phyloP scores from a whole-genome alignment of 1,140 invertebrate genomes.

The Liolophura sinensis region DNA sequence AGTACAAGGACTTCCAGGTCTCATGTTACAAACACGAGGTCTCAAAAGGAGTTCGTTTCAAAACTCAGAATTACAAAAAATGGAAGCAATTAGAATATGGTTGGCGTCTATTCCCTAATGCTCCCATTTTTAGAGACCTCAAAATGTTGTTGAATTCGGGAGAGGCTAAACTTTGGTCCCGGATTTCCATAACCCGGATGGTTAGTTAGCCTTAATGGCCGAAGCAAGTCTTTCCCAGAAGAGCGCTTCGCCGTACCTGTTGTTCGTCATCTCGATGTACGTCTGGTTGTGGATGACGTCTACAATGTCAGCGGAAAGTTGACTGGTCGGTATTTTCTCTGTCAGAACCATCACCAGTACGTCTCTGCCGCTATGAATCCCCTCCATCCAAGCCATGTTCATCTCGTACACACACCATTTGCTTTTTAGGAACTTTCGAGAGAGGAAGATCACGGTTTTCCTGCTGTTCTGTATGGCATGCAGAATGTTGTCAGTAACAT shows the following conservation, averaged over 20 bases:
- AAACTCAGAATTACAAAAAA: too few relatives aligned
- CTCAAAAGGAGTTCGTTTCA: too few relatives aligned
- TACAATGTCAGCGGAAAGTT: conserved; percentile 14
- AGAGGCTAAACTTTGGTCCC: too few relatives aligned
- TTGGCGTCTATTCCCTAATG: too few relatives aligned
- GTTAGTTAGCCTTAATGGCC: background rate
- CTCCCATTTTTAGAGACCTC: too few relatives aligned
- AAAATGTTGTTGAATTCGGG: too few relatives aligned
- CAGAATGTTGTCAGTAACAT: conserved; percentile 67
- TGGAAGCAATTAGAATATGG: too few relatives aligned
- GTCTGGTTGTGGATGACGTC: conserved; percentile 20
- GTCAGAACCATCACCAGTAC: conserved; percentile 30
- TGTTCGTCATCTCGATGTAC: conserved; percentile 12
- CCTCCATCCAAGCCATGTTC: conserved; percentile 54
- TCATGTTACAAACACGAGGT: too few relatives aligned
- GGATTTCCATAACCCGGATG: too few relatives aligned
- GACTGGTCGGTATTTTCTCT: conserved; percentile 16
- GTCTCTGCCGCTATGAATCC: conserved; percentile 24
- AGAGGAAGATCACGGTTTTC: conserved; percentile 68
- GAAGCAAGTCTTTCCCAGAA: background rate
- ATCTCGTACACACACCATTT: conserved; percentile 72
- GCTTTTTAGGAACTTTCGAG: conserved; percentile 67
- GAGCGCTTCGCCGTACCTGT: background rate
- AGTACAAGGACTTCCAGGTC: too few relatives aligned
- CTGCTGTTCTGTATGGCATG: conserved; percentile 66